These are phyloP conservation scores for Pipra filicauda DNA, from an alignment of 2,113 vertebrate genomes.

Conservation along the genomic window DNA sequence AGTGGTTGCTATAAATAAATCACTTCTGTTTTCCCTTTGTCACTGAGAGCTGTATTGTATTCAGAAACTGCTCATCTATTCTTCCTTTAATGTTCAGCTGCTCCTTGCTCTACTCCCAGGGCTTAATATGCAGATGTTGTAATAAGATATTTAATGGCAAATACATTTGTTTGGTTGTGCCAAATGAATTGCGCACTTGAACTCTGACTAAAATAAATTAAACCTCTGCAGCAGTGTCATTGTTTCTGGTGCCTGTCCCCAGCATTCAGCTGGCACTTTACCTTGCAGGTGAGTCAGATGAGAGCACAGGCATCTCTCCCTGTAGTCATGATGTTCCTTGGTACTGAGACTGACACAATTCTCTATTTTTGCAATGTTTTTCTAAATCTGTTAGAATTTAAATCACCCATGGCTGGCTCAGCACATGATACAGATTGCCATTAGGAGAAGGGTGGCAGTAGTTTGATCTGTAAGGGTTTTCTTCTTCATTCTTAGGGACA, in stretches of 20 bases:
- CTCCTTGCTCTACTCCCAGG: constrained; percentile 24
- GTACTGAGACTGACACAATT: not conserved
- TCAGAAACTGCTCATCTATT: constrained; percentile 52
- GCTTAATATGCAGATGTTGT: constrained; percentile 60
- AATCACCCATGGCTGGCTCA: not conserved
- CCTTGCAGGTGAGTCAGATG: not conserved
- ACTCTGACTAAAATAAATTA: constrained; percentile 4
- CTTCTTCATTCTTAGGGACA: not conserved
- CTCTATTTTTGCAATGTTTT: not conserved
- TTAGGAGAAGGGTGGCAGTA: not conserved
- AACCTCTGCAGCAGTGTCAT: not conserved
- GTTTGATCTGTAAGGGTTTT: not conserved
- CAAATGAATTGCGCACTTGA: constrained; percentile 5
- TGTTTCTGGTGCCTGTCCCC: not conserved
- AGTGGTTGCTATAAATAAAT: constrained; percentile 76
- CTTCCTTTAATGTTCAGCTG: constrained; percentile 61
- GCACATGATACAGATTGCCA: not conserved
- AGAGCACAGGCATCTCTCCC: not conserved
- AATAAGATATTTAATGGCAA: constrained; percentile 41
- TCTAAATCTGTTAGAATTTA: not conserved
- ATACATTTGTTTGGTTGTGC: constrained; percentile 3
- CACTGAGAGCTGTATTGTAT: constrained; percentile 46
- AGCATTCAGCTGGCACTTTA: not conserved
- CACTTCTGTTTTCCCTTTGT: constrained; percentile 70
- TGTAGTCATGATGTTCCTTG: not conserved